Conservation (phyloP, 2,113 vertebrate species). For the Sebastes schlegelii region DNA sequence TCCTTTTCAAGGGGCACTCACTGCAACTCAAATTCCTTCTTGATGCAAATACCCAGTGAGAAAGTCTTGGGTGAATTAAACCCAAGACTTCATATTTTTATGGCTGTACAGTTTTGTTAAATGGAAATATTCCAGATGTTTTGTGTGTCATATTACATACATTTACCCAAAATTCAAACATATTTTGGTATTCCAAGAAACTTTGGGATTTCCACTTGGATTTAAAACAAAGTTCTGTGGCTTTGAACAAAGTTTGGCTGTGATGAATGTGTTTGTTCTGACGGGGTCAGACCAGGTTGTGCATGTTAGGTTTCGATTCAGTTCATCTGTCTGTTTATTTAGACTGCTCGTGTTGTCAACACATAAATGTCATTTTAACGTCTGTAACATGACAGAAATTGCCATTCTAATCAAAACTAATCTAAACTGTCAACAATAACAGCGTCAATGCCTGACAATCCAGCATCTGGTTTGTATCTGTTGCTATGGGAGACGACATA, state of each 20-base stretch:
- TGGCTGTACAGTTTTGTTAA: neutral
- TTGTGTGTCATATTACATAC: neutral
- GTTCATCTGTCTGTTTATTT: neutral
- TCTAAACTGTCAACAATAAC: slow-evolving; percentile 17
- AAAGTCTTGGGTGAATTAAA: neutral
- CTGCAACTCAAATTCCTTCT: slow-evolving; percentile 8
- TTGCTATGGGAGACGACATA: slow-evolving; percentile 6
- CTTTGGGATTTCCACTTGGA: neutral
- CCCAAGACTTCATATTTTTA: neutral
- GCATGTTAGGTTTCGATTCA: neutral
- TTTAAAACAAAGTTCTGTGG: slow-evolving; percentile 5
- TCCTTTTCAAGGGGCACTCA: slow-evolving; percentile 26
- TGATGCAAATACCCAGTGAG: slow-evolving; percentile 4
- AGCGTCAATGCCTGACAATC: neutral
- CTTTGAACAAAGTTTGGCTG: slow-evolving; percentile 8
- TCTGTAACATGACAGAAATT: neutral
- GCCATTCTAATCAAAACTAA: neutral
- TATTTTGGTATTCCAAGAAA: neutral
- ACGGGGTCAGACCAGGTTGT: neutral
- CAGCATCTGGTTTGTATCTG: neutral
- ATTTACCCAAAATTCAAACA: neutral
- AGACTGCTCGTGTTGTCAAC: neutral
- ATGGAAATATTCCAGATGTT: neutral
- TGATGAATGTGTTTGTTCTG: slow-evolving; percentile 5
- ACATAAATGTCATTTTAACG: neutral